A percentile compares a stretch with the other conserved stretches of the same genome.
These are phyloP conservation scores for Heterodera filipjevi DNA, from an alignment of 2,888 invertebrate genomes.

Conservation along the genomic window DNA sequence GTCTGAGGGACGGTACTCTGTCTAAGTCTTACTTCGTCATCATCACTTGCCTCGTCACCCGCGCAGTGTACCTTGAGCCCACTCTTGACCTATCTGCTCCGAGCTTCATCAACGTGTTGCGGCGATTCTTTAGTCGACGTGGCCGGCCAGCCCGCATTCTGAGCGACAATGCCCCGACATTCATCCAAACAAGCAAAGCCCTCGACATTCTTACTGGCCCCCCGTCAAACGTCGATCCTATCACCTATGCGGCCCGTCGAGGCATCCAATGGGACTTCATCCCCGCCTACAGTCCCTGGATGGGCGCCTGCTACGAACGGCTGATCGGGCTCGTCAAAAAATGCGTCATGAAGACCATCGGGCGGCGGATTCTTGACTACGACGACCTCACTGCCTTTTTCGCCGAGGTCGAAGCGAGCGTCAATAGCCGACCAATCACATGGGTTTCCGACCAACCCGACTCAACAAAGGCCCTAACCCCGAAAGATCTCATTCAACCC, in stretches of 20 bases:
- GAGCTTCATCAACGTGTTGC: neutral
- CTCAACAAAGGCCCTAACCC: neutral
- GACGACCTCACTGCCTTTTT: too few species aligned
- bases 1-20: constrained; percentile 24
- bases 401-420: too few species aligned
- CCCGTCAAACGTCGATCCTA: constrained; percentile 44
- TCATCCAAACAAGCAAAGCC: too few species aligned
- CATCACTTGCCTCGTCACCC: constrained; percentile 9
- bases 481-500: constrained; percentile 14
- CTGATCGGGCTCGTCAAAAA: constrained; percentile 19
- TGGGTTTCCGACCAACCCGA: constrained; percentile 4
- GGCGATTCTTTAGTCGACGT: too few species aligned
- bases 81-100: neutral
- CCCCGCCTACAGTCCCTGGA: too few species aligned
- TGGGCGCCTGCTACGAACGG: constrained; percentile 27
- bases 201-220: constrained; percentile 8
- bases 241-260: constrained; percentile 56
- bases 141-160: too few species aligned
- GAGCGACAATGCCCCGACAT: too few species aligned
- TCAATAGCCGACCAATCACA: too few species aligned
- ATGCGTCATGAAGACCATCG: neutral
- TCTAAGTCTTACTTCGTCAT: constrained; percentile 9
- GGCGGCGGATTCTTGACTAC: neutral
- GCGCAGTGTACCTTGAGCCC: constrained; percentile 24
- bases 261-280: neutral